Evolutionary conservation across 2,113 vertebrate genomes (phyloP).

Genomic region (Strix aluco): DNA sequence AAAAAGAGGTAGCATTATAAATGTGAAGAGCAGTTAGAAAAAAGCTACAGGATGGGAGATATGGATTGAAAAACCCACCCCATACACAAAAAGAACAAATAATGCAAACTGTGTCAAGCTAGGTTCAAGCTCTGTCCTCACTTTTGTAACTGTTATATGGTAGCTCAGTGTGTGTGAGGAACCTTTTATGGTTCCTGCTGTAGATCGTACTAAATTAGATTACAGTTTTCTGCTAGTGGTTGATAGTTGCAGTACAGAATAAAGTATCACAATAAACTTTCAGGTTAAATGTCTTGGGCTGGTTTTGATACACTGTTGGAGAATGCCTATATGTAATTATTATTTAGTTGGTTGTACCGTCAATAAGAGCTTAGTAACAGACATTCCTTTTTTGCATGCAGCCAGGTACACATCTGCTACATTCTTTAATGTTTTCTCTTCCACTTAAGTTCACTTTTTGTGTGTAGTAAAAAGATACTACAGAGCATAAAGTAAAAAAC

Average conservation of each 20-base stretch:
- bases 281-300: neutral
- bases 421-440: neutral
- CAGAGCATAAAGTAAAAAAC: neutral
- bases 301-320: neutral
- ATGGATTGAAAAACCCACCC: neutral
- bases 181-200: neutral
- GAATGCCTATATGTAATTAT: neutral
- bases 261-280: neutral
- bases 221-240: neutral
- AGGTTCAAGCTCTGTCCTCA: neutral
- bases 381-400: neutral
- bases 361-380: neutral
- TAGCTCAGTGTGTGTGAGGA: neutral
- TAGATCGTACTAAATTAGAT: neutral
- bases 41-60: neutral
- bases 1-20: neutral
- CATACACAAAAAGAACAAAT: neutral
- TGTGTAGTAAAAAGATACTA: neutral
- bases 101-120: neutral
- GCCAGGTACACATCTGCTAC: neutral
- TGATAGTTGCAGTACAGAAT: neutral
- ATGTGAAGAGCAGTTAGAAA: neutral
- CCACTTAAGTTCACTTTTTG: neutral
- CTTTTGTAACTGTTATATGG: neutral
- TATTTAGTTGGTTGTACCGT: neutral